Percentiles rank a stretch among this genome's conserved stretches.
Evolutionary conservation across 2,113 vertebrate species (phyloP).

Genomic region (Leuciscus idus): DNA sequence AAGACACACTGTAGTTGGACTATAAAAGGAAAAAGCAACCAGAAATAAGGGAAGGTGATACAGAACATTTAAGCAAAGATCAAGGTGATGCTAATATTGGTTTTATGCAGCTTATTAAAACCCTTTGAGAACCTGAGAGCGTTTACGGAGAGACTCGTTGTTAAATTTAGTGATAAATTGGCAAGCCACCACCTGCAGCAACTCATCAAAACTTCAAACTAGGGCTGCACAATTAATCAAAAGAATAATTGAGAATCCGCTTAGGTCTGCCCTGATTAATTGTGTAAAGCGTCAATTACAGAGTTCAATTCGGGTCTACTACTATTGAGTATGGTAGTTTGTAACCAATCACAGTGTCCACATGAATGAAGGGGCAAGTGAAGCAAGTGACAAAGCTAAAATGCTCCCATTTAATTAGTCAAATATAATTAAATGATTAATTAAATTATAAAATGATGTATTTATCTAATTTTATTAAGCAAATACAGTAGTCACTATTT

Average conservation of each 20-base stretch:
- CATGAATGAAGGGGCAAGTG: not conserved
- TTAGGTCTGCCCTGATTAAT: not conserved
- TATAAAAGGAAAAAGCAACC: constrained; percentile 70
- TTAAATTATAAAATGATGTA: not conserved
- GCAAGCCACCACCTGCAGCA: not conserved
- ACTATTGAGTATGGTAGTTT: not conserved
- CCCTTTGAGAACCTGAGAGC: constrained; percentile 79
- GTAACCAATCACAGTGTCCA: not conserved
- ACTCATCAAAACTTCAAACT: constrained; percentile 13
- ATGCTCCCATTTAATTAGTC: not conserved
- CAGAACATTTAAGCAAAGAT: constrained; percentile 81
- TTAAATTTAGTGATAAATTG: not conserved
- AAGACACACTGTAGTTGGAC: constrained; percentile 74
- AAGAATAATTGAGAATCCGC: not conserved
- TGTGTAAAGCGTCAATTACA: not conserved
- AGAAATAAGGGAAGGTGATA: constrained; percentile 69
- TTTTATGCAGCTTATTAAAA: constrained; percentile 68
- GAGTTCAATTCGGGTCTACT: not conserved
- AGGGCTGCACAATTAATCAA: constrained; percentile 2
- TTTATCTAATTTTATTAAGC: not conserved
- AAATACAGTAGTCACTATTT: not conserved
- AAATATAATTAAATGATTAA: not conserved
- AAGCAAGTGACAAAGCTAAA: not conserved
- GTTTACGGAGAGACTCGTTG: not conserved
- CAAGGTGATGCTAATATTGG: constrained; percentile 71